Evolutionary conservation across 1,140 invertebrate species (phyloP), one percentile per base, ranked within the genome.

Genomic region (Pachypeltis micranthus): DNA sequence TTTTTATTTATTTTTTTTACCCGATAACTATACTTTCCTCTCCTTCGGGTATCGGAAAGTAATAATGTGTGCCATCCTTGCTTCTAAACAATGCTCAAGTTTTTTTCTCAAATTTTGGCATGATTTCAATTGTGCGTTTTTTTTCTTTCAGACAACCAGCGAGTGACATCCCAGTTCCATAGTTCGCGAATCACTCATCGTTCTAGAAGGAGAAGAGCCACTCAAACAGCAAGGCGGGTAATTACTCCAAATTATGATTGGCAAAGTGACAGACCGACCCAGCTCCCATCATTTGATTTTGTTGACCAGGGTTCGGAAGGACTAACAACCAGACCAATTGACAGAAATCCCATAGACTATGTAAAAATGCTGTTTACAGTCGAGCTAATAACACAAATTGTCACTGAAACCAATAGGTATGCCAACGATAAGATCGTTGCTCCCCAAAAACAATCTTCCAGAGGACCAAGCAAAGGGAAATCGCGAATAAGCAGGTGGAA

Each of bases 401-500:
- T 63, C 3, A 28, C 3, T 1, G 25, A 29, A 39, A 58, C 62
- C 7, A 58, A 63, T 34, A 39, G 1, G 2, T 59, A 58, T 25
- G 54, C 62, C 27, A 59, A 26, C 26, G n/a, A 59, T 21, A 21
- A 2, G 25, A 23, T 28, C 55, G 19, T 12, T 19, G 14, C 28
- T 31, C 28, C 2, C 21, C 21, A 7, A 21, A 31, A 23, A 3
- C 23, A 3, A 39, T n/a, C n/a, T n/a, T n/a, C n/a, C n/a, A n/a
- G n/a, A n/a, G n/a, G n/a, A n/a, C n/a, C n/a, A n/a, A n/a, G n/a
- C n/a, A n/a, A n/a, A n/a, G n/a, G n/a, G n/a, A n/a, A 58, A 39
- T 58, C 34, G 4, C 54, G 23, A 2, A 63, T 58, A 16, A 21
- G 16, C 3, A 58, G 14, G 28, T 58, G 62, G 55, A 63, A 63